Evolutionary conservation across 1,140 invertebrate species (phyloP).

Genomic region (Camponotus floridanus): DNA sequence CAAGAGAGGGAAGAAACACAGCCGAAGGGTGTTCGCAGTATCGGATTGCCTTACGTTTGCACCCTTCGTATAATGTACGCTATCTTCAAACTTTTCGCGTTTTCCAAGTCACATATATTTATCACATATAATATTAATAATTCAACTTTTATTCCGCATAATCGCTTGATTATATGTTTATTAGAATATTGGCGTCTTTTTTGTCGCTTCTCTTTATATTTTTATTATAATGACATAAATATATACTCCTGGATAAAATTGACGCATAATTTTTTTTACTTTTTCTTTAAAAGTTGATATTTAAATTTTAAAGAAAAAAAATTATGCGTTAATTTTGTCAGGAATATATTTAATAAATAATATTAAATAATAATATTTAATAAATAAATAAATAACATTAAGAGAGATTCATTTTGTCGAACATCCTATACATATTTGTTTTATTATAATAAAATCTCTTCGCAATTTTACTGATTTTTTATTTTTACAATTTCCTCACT

Average conservation of each 20-base stretch:
- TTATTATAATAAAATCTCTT: neutral
- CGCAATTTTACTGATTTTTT: neutral
- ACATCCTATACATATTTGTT: too few species aligned
- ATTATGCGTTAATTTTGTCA: too few species aligned
- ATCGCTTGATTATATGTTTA: neutral
- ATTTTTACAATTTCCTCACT: neutral
- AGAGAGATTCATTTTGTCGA: neutral
- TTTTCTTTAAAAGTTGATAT: too few species aligned
- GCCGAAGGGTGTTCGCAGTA: slow-evolving; percentile 10
- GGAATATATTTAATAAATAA: too few species aligned
- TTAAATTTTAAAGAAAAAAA: too few species aligned
- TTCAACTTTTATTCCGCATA: neutral
- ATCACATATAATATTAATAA: neutral
- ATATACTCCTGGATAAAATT: too few species aligned
- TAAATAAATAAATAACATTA: neutral
- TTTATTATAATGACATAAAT: neutral
- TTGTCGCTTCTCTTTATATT: neutral
- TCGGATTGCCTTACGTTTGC: neutral
- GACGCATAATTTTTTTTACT: too few species aligned
- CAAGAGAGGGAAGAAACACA: slow-evolving; percentile 39
- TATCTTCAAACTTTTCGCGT: neutral
- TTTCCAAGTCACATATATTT: neutral
- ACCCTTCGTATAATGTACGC: neutral
- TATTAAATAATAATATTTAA: neutral
- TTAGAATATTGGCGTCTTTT: neutral